Percentiles rank a stretch among this genome's conserved stretches.
These are phyloP conservation scores for Octonoba sinensis DNA, from an alignment of 2,888 invertebrate species.

Conservation along the genomic window DNA sequence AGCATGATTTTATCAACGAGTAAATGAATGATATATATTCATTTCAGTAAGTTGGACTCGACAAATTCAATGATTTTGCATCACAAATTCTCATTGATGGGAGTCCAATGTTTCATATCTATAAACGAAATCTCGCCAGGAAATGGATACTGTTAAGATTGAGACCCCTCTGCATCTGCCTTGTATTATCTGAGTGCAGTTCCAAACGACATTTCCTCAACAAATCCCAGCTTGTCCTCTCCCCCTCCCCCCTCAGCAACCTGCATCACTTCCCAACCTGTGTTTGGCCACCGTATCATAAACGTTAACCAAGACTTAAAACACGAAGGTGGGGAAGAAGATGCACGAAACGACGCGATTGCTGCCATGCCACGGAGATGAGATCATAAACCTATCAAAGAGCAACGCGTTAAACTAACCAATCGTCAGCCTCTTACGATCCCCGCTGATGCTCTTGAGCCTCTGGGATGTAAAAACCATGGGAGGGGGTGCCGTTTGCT, in stretches of 20 bases:
- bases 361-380: no score
- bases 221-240: background rate
- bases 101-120: no score
- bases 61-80: no score
- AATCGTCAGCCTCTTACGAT: conserved; percentile 59
- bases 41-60: no score
- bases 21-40: no score
- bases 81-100: no score
- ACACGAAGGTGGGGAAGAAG: conserved; percentile 29
- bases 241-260: background rate
- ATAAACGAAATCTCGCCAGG: no score
- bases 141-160: no score
- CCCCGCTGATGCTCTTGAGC: conserved; percentile 31
- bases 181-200: no score
- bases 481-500: conserved; percentile 42
- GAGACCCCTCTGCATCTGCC: no score
- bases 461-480: conserved; percentile 49
- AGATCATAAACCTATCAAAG: conserved; percentile 51
- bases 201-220: background rate
- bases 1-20: no score
- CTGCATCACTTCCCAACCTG: no score
- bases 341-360: background rate
- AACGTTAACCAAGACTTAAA: conserved; percentile 42
- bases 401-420: conserved; percentile 58
- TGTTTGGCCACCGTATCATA: conserved; percentile 5